Evolutionary conservation across 2,888 invertebrate genomes (phyloP).

Genomic region (Cryptus armator): DNA sequence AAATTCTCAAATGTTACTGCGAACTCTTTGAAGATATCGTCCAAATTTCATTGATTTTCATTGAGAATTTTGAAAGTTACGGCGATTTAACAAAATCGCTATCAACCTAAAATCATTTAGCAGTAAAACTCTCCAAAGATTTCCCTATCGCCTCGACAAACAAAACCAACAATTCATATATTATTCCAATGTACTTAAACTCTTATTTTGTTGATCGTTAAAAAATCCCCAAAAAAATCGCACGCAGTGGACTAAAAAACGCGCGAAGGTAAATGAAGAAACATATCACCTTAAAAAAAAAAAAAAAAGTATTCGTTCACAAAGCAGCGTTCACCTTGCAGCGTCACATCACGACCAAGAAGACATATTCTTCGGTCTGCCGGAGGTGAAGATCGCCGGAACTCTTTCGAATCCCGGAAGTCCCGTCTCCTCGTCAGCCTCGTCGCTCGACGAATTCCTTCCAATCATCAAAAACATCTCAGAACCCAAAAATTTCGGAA

Average conservation of each 20-base stretch:
- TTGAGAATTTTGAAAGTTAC: too few relatives aligned
- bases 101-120: too few relatives aligned
- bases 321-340: constrained; percentile 51
- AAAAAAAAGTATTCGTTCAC: constrained; percentile 40
- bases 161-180: not conserved
- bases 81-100: too few relatives aligned
- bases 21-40: too few relatives aligned
- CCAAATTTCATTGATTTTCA: too few relatives aligned
- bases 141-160: not conserved
- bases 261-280: not conserved
- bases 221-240: not conserved
- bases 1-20: too few relatives aligned
- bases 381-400: constrained; percentile 77
- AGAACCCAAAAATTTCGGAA: constrained; percentile 6
- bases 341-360: constrained; percentile 67
- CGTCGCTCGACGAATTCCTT: constrained; percentile 43
- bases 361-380: constrained; percentile 76
- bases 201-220: not conserved
- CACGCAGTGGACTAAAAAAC: not conserved
- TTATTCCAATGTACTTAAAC: not conserved
- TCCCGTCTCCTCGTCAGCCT: constrained; percentile 49
- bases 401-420: constrained; percentile 71
- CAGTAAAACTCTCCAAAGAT: not conserved
- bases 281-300: not conserved
- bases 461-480: constrained; percentile 8